These are phyloP conservation scores for Muscicapa comitata DNA, from an alignment of 2,797 vertebrate species.

Conservation along the genomic window DNA sequence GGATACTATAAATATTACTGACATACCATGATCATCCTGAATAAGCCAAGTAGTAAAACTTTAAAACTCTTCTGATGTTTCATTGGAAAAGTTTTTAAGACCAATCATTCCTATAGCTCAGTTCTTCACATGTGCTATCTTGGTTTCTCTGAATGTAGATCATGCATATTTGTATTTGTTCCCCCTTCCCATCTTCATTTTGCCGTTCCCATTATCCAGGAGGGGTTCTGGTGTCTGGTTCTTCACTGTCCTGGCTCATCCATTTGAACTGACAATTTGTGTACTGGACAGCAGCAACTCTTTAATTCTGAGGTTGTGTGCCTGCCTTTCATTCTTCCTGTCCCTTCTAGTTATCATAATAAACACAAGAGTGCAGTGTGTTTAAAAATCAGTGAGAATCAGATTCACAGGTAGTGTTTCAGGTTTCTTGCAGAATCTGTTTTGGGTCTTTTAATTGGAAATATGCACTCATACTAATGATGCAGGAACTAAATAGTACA, in stretches of 20 bases:
- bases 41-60: background rate
- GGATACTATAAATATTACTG: background rate
- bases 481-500: background rate
- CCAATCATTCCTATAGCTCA: fast-evolving
- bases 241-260: background rate
- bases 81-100: background rate
- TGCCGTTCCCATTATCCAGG: background rate
- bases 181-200: background rate
- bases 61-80: background rate
- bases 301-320: background rate
- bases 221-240: background rate
- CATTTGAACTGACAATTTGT: background rate
- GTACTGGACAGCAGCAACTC: background rate
- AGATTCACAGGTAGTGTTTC: background rate
- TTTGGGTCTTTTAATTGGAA: background rate
- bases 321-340: background rate
- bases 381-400: background rate
- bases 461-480: background rate
- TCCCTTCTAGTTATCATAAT: background rate
- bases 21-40: background rate
- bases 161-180: background rate
- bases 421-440: background rate
- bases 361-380: background rate
- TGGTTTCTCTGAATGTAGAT: background rate
- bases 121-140: background rate